These are phyloP conservation scores for Cossypha niveicapilla DNA, from an alignment of 2,797 vertebrate species.

Conservation along the genomic window DNA sequence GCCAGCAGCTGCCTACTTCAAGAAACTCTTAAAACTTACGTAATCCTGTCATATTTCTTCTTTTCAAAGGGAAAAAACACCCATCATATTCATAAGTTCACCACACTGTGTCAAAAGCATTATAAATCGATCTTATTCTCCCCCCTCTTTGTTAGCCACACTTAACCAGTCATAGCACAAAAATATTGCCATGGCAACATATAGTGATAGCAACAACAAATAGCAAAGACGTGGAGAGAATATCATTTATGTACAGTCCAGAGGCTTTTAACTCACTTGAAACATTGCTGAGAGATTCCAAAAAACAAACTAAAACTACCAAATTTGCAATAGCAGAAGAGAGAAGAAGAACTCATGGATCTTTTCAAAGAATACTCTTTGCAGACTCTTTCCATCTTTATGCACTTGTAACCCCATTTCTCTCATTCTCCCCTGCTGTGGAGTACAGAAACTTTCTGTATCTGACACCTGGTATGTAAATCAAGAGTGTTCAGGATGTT, in stretches of 20 bases:
- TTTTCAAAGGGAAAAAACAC: not conserved
- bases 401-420: not conserved
- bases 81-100: not conserved
- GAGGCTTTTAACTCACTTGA: not conserved
- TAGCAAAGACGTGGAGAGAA: not conserved
- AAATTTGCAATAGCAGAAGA: not conserved
- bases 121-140: not conserved
- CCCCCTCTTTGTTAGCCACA: not conserved
- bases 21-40: not conserved
- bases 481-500: not conserved
- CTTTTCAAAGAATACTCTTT: not conserved
- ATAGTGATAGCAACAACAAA: not conserved
- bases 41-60: not conserved
- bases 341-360: not conserved
- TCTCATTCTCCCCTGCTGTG: not conserved
- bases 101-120: not conserved
- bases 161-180: constrained; percentile 7
- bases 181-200: constrained; percentile 44
- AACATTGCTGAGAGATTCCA: not conserved
- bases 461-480: constrained; percentile 12
- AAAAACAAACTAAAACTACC: constrained; percentile 23
- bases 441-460: not conserved
- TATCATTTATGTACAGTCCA: not conserved
- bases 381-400: not conserved
- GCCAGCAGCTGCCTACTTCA: not conserved